Conservation (phyloP, 2,113 vertebrate species). For the Entosphenus tridentatus region DNA sequence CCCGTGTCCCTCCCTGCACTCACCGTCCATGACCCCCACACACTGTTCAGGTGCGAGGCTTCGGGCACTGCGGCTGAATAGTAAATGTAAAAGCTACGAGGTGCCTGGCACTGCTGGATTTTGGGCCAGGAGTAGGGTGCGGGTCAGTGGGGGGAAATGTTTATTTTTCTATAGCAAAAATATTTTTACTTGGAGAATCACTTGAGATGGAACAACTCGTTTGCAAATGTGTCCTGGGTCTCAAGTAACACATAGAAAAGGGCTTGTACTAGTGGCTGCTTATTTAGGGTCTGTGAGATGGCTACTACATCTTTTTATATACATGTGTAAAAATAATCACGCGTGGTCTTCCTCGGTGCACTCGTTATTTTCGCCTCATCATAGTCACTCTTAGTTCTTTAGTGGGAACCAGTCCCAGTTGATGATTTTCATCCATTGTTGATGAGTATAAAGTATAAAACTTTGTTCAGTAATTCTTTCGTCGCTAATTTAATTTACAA, state of each 20-base stretch:
- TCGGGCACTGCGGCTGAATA: neutral
- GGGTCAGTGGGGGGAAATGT: neutral
- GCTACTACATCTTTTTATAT: no score
- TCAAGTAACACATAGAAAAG: no score
- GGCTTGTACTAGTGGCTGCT: no score
- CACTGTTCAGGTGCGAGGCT: conserved; percentile 40
- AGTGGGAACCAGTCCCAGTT: neutral
- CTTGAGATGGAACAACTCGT: neutral
- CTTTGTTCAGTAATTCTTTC: neutral
- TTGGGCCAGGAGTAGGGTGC: neutral
- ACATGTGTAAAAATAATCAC: neutral
- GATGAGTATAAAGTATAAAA: neutral
- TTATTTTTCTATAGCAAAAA: neutral
- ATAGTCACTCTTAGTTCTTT: neutral
- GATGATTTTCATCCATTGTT: neutral
- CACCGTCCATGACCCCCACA: conserved; percentile 70
- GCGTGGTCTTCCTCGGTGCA: neutral
- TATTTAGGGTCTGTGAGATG: no score
- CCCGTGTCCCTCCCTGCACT: conserved; percentile 80
- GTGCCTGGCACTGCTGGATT: neutral
- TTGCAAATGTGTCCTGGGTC: no score
- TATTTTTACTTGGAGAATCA: neutral
- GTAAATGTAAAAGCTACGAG: neutral
- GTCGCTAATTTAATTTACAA: neutral
- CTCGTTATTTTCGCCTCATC: neutral